These are phyloP conservation scores for Adineta ricciae DNA, from an alignment of 2,888 invertebrate species.

Conservation along the genomic window DNA sequence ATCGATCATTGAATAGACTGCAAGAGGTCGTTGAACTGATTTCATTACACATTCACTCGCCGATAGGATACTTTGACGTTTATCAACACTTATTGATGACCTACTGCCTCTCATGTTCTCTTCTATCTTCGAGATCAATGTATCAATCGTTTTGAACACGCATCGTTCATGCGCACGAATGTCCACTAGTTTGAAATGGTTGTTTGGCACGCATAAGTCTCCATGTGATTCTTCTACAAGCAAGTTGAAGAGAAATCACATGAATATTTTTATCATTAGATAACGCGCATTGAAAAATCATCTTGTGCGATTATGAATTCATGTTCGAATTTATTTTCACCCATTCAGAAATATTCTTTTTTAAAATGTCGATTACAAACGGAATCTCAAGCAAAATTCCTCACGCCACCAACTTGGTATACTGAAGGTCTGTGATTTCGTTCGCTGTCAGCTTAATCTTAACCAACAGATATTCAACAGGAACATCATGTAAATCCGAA, in stretches of 20 bases:
- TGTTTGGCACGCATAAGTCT: background rate
- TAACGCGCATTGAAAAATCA: background rate
- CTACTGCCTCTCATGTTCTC: background rate
- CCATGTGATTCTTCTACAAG: no score
- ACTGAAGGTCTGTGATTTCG: background rate
- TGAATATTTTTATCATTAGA: no score
- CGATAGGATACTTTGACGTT: background rate
- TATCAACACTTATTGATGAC: constrained; percentile 9
- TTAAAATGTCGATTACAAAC: background rate
- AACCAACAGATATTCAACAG: background rate
- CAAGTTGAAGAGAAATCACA: no score
- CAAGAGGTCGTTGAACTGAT: background rate
- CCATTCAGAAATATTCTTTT: background rate
- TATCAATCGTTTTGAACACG: background rate
- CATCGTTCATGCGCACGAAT: background rate
- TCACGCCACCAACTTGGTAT: background rate
- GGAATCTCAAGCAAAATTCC: background rate
- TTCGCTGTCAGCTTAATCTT: background rate
- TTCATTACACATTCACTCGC: background rate
- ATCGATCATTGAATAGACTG: background rate
- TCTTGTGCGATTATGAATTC: background rate
- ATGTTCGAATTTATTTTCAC: background rate
- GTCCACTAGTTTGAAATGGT: background rate
- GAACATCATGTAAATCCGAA: background rate
- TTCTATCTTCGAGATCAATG: background rate